These are phyloP conservation scores for Aramus guarauna DNA, from an alignment of 2,113 vertebrate species.

Conservation along the genomic window DNA sequence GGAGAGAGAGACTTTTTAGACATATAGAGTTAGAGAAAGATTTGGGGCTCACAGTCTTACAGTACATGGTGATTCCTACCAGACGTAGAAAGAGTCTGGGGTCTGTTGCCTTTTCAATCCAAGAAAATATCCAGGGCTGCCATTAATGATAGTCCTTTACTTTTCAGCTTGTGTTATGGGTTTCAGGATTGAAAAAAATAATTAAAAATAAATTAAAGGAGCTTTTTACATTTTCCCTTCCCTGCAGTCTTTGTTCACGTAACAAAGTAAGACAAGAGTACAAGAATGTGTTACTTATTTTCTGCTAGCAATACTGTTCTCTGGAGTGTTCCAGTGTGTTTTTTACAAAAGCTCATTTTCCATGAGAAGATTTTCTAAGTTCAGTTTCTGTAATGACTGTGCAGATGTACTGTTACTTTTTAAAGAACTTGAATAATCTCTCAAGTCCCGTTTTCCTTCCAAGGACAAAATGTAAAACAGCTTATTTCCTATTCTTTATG, in stretches of 20 bases:
- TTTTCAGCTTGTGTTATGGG: not conserved
- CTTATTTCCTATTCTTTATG: not conserved
- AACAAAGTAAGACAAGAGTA: not conserved
- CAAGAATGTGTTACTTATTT: not conserved
- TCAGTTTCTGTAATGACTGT: not conserved
- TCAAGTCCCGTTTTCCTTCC: not conserved
- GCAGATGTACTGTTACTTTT: not conserved
- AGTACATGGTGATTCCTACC: not conserved
- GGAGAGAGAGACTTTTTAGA: not conserved
- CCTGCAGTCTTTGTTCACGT: rapidly evolving
- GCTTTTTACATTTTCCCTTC: not conserved
- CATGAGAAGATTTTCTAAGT: not conserved
- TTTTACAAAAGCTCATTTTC: not conserved
- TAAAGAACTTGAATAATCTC: not conserved
- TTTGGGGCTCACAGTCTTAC: not conserved
- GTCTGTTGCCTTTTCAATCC: not conserved
- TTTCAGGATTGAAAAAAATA: not conserved
- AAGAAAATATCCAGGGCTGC: not conserved
- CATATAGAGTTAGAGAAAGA: not conserved
- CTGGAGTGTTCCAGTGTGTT: not conserved
- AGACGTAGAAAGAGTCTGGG: not conserved
- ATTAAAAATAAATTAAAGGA: not conserved
- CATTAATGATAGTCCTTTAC: not conserved
- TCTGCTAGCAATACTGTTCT: not conserved
- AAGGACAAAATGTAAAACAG: not conserved